Conservation (phyloP, 1,140 invertebrate genomes). For the Reticulitermes speratus region DNA sequence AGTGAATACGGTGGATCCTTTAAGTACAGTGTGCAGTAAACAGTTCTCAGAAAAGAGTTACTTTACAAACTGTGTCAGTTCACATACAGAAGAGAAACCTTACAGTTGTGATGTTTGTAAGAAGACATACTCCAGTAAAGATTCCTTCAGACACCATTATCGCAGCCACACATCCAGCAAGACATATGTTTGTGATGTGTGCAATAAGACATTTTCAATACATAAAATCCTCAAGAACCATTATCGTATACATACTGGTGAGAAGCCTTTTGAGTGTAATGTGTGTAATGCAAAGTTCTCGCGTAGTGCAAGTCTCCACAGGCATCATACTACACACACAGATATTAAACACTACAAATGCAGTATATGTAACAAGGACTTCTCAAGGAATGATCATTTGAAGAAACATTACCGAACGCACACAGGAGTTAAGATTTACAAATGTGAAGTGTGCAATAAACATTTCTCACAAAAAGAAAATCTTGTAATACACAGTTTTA, state of each 20-base stretch:
- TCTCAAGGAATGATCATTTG: constrained; percentile 52
- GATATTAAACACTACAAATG: constrained; percentile 30
- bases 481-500: not conserved
- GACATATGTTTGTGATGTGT: not conserved
- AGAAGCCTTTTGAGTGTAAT: not conserved
- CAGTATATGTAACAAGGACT: constrained; percentile 48
- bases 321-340: not conserved
- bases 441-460: not conserved
- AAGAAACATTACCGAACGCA: constrained; percentile 49
- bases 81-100: too few relatives aligned
- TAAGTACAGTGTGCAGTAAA: too few relatives aligned
- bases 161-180: not conserved
- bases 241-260: not conserved
- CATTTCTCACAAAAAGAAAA: not conserved
- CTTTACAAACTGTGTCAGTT: too few relatives aligned
- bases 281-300: not conserved
- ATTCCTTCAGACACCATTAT: not conserved
- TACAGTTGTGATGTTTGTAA: not conserved
- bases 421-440: not conserved
- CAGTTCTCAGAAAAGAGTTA: too few relatives aligned
- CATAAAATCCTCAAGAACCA: not conserved
- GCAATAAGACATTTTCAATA: not conserved
- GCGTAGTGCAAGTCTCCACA: not conserved
- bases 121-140: not conserved
- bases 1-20: too few relatives aligned